phyloP scores from a whole-genome alignment of 1,140 invertebrate species.

The Drosophila sechellia region DNA sequence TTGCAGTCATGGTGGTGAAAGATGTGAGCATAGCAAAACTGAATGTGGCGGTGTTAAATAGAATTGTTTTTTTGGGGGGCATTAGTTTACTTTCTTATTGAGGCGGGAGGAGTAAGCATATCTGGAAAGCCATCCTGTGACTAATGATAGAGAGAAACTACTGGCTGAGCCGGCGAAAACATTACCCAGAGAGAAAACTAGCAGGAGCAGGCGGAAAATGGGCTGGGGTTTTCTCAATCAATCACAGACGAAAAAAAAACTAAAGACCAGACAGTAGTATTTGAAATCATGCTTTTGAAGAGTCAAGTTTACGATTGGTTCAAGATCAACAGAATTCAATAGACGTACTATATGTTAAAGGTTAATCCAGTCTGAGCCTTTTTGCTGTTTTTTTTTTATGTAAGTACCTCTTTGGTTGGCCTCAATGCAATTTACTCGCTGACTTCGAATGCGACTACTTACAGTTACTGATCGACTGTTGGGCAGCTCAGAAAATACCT shows the following conservation, averaged over 20 bases:
- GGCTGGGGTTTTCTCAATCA: neutral
- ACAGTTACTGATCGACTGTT: slow-evolving; percentile 35
- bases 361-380: slow-evolving; percentile 13
- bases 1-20: slow-evolving; percentile 43
- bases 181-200: slow-evolving; percentile 39
- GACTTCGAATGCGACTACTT: slow-evolving; percentile 34
- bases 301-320: slow-evolving; percentile 20
- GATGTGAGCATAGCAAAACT: slow-evolving; percentile 50
- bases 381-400: neutral
- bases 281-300: slow-evolving; percentile 46
- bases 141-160: slow-evolving; percentile 32
- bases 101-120: slow-evolving; percentile 15
- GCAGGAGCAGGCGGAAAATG: slow-evolving; percentile 26
- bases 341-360: slow-evolving; percentile 20
- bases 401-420: slow-evolving; percentile 35
- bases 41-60: slow-evolving; percentile 19
- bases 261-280: slow-evolving; percentile 26
- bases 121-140: slow-evolving; percentile 19
- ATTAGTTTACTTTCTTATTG: neutral
- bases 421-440: slow-evolving; percentile 9
- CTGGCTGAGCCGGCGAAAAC: slow-evolving; percentile 24
- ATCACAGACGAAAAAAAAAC: neutral
- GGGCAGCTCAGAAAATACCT: slow-evolving; percentile 25
- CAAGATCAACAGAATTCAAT: slow-evolving; percentile 12
- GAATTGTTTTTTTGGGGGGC: neutral